Percentiles rank a stretch among this genome's conserved stretches.
Conservation (phyloP, 2,113 vertebrate genomes). For the Mellivora capensis region DNA sequence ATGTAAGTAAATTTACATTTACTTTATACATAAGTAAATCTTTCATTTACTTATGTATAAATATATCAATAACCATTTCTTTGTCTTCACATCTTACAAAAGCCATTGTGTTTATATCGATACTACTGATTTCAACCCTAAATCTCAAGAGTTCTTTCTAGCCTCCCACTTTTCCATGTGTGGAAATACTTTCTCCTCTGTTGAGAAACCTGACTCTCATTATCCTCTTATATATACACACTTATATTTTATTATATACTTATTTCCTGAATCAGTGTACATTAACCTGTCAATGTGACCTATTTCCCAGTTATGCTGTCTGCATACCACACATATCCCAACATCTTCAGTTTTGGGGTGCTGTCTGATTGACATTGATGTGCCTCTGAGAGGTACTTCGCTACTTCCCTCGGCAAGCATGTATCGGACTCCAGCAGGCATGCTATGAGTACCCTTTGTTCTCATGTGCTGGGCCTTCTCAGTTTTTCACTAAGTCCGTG, state of each 20-base stretch:
- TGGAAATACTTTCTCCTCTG: neutral
- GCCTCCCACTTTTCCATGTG: neutral
- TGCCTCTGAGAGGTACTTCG: neutral
- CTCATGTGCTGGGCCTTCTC: neutral
- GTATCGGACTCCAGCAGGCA: neutral
- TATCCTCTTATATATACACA: neutral
- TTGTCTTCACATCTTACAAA: neutral
- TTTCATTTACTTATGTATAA: neutral
- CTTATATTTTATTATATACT: neutral
- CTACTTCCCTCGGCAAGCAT: accelerated
- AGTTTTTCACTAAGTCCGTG: neutral
- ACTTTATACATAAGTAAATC: no score
- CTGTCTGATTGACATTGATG: accelerated
- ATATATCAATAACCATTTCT: neutral
- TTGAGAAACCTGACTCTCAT: neutral
- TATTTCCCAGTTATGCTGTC: accelerated
- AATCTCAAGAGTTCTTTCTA: neutral
- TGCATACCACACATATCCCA: no score
- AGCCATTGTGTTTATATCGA: neutral
- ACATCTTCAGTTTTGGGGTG: neutral
- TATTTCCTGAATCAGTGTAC: neutral
- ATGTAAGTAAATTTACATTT: no score
- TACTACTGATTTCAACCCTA: neutral
- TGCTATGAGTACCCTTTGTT: neutral
- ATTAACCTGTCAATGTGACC: neutral